phyloP scores from a whole-genome alignment of 2,888 invertebrate species.

The Cataglyphis livida region DNA sequence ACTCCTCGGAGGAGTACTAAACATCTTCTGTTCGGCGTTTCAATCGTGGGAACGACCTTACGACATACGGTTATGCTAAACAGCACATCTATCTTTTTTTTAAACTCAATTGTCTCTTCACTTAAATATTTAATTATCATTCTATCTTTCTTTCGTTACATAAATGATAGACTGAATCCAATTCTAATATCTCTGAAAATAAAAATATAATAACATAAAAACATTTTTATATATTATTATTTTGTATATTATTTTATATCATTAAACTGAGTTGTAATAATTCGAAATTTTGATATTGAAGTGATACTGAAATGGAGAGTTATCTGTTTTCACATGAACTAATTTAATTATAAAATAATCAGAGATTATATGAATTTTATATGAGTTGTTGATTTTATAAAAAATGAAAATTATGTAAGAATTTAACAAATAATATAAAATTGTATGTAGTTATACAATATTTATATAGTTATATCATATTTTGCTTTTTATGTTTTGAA shows the following conservation, averaged over 20 bases:
- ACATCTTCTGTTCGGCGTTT: conserved; percentile 42
- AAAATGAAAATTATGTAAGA: not conserved
- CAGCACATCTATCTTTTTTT: not conserved
- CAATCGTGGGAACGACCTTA: conserved; percentile 48
- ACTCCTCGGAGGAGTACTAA: conserved; percentile 32
- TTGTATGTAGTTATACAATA: not conserved
- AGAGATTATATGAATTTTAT: not conserved
- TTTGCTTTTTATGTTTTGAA: not conserved
- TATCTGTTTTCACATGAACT: not conserved
- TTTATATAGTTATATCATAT: not conserved
- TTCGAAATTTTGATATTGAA: not conserved
- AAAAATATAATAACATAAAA: not conserved
- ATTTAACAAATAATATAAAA: not conserved
- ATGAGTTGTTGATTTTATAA: not conserved
- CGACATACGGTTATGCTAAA: conserved; percentile 34
- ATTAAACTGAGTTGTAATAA: not conserved
- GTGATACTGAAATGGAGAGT: not conserved
- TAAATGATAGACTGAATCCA: not conserved
- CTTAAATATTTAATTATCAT: not conserved
- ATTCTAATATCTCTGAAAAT: not conserved
- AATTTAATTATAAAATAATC: not conserved
- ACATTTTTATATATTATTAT: no score
- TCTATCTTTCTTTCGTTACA: not conserved
- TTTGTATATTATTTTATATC: not conserved
- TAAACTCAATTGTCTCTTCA: not conserved